A percentile compares a stretch with the other conserved stretches of the same genome.
These are phyloP conservation scores for Podarcis raffonei DNA, from an alignment of 2,113 vertebrate genomes.

Conservation along the genomic window DNA sequence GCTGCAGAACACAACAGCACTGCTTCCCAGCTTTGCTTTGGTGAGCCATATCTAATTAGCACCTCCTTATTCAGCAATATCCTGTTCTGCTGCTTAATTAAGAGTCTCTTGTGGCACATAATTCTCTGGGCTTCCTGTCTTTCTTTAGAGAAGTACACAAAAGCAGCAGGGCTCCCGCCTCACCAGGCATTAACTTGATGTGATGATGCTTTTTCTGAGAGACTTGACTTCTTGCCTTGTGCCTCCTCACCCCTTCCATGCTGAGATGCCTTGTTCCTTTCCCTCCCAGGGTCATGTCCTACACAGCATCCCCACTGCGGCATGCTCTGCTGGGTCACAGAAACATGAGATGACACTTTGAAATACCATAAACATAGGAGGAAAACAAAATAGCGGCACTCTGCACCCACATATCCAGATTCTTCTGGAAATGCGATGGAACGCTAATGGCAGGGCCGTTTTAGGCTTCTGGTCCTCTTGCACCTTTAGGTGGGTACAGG, in stretches of 20 bases:
- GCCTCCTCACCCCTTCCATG: slow-evolving; percentile 46
- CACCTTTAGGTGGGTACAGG: slow-evolving; percentile 47
- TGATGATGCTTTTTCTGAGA: slow-evolving; percentile 52
- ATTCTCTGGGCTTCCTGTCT: background rate
- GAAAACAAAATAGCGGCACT: slow-evolving; percentile 49
- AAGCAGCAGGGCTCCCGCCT: slow-evolving; percentile 46
- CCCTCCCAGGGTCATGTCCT: slow-evolving; percentile 72
- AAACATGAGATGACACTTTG: slow-evolving; percentile 63
- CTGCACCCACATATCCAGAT: slow-evolving; percentile 45
- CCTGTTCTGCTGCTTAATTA: slow-evolving; percentile 3
- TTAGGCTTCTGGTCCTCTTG: slow-evolving; percentile 27
- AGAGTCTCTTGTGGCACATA: slow-evolving; percentile 5
- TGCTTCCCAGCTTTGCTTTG: slow-evolving; percentile 23
- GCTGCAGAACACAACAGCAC: background rate
- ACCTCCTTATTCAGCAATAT: slow-evolving; percentile 13
- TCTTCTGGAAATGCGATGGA: background rate
- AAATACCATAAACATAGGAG: slow-evolving; percentile 37
- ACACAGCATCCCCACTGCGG: slow-evolving; percentile 83
- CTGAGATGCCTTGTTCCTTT: slow-evolving; percentile 74
- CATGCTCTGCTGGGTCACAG: slow-evolving; percentile 78
- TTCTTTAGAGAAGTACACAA: slow-evolving; percentile 34
- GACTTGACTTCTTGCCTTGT: slow-evolving; percentile 64
- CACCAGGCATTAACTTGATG: slow-evolving; percentile 36
- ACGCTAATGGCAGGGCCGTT: background rate
- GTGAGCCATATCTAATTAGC: background rate